phyloP scores from a whole-genome alignment of 2,888 invertebrate genomes.

The Bellardia bayeri region DNA sequence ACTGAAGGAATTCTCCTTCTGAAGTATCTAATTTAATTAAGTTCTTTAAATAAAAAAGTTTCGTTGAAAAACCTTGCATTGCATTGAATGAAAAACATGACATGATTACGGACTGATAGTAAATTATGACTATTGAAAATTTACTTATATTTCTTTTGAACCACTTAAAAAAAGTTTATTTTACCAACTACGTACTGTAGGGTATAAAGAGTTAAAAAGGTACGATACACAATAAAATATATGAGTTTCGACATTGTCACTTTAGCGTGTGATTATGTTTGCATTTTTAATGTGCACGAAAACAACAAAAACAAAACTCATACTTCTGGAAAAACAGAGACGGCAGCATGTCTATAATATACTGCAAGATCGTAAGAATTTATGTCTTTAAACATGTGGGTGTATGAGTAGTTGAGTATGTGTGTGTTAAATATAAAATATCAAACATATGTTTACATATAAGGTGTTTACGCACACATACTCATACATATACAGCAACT shows the following conservation, averaged over 20 bases:
- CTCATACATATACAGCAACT: background rate
- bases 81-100: too few species aligned
- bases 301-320: constrained; percentile 26
- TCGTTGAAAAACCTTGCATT: too few species aligned
- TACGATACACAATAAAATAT: constrained; percentile 76
- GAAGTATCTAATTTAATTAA: too few species aligned
- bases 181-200: background rate
- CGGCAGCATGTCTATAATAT: background rate
- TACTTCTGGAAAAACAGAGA: constrained; percentile 1
- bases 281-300: constrained; percentile 67
- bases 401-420: constrained; percentile 7
- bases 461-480: constrained; percentile 10
- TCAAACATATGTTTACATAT: constrained; percentile 57
- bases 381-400: constrained; percentile 9
- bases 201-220: constrained; percentile 31
- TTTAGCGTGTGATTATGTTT: constrained; percentile 74
- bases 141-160: too few species aligned
- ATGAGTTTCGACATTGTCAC: constrained; percentile 76
- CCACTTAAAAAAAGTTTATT: too few species aligned
- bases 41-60: too few species aligned
- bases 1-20: too few species aligned
- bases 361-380: constrained; percentile 38
- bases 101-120: too few species aligned
- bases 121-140: too few species aligned
- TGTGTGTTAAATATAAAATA: constrained; percentile 54